Evolutionary conservation across 2,797 vertebrate species (phyloP).

Genomic region (Muraenolepis orangiensis): DNA sequence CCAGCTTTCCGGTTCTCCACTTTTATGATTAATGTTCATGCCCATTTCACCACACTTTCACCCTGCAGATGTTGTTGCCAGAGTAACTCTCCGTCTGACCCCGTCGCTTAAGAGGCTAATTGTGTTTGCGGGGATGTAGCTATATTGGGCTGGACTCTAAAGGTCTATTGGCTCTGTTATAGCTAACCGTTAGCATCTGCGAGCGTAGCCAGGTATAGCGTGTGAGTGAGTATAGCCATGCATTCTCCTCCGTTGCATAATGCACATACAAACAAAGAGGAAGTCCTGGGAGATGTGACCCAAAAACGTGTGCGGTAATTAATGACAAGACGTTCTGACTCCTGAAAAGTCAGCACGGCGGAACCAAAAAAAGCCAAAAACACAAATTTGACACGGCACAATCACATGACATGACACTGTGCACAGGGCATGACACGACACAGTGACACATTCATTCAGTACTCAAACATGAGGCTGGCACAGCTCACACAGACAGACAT

Average conservation of each 20-base stretch:
- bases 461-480: not conserved
- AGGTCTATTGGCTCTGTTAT: constrained; percentile 7
- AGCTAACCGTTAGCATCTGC: not conserved
- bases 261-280: not conserved
- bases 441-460: not conserved
- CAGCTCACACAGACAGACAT: not conserved
- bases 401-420: not conserved
- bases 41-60: not conserved
- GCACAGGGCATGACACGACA: not conserved
- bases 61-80: constrained; percentile 18
- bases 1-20: not conserved
- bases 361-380: not conserved
- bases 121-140: constrained; percentile 11
- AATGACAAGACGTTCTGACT: not conserved
- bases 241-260: not conserved
- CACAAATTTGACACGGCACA: not conserved
- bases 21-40: no score
- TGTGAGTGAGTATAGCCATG: no score
- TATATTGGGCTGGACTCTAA: not conserved
- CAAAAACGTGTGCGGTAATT: not conserved
- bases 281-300: no score
- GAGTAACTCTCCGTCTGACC: constrained; percentile 16
- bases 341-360: not conserved
- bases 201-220: not conserved
- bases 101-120: constrained; percentile 19